Evolutionary conservation across 1,140 invertebrate species (phyloP).

Genomic region (Caenorhabditis briggsae): DNA sequence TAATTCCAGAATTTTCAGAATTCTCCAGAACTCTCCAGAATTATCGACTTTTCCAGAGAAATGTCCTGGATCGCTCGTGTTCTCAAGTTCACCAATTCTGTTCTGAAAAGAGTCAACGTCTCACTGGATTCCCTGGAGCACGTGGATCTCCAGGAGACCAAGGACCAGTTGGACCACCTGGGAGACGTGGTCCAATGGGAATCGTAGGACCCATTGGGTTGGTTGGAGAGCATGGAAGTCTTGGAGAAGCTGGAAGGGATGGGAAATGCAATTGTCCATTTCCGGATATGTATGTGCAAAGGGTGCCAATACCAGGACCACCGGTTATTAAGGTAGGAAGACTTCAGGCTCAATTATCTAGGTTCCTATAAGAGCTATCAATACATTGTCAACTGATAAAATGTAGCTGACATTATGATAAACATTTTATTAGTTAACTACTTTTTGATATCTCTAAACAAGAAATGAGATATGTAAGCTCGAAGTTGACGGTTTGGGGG

Average conservation of each 20-base stretch:
- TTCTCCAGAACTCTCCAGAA: background rate
- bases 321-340: conserved; percentile 68
- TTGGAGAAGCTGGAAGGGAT: conserved; percentile 72
- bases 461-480: too few species aligned
- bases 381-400: too few species aligned
- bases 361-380: too few species aligned
- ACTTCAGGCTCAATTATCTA: too few species aligned
- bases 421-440: too few species aligned
- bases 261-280: conserved; percentile 76
- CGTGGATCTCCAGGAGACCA: conserved; percentile 69
- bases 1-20: background rate
- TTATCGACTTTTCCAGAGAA: conserved; percentile 65
- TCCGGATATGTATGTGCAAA: conserved; percentile 76
- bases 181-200: conserved; percentile 64
- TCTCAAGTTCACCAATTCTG: conserved; percentile 75
- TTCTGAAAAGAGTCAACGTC: conserved; percentile 73
- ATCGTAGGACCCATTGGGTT: conserved; percentile 63
- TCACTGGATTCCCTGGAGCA: conserved; percentile 71
- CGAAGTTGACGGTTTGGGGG: too few species aligned
- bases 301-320: conserved; percentile 74
- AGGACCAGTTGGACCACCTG: conserved; percentile 69
- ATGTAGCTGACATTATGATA: too few species aligned
- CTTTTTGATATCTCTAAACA: too few species aligned
- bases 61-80: conserved; percentile 76
- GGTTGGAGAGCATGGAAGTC: conserved; percentile 65